Percentiles rank a stretch among this genome's conserved stretches.
phyloP scores from a whole-genome alignment of 2,113 vertebrate species.

The Menura novaehollandiae region DNA sequence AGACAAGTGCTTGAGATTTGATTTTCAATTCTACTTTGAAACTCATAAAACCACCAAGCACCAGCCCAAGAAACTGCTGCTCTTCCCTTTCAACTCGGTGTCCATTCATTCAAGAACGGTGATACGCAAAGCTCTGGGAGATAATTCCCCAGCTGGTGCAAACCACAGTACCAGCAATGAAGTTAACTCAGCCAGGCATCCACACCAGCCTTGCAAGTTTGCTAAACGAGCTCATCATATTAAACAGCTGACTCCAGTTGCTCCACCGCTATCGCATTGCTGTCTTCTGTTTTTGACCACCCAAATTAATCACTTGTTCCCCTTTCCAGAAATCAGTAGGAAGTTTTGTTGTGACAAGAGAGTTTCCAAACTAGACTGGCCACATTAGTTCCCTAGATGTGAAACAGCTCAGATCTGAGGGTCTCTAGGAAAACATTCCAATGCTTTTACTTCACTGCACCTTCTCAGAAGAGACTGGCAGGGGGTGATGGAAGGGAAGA shows the following conservation, averaged over 20 bases:
- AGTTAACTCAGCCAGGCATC: background rate
- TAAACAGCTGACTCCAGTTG: background rate
- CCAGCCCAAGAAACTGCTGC: background rate
- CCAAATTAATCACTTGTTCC: background rate
- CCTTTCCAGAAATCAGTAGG: background rate
- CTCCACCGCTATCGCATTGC: background rate
- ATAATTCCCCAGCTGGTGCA: background rate
- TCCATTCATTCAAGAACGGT: background rate
- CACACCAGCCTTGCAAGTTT: background rate
- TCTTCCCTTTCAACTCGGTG: background rate
- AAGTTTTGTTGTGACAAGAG: background rate
- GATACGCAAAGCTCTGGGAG: background rate
- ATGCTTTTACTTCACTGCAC: background rate
- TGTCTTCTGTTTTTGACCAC: background rate
- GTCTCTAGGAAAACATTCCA: background rate
- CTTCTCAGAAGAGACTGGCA: background rate
- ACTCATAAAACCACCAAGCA: background rate
- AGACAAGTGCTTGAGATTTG: background rate
- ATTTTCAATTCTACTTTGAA: constrained; percentile 51
- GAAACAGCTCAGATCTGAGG: background rate
- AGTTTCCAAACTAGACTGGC: background rate
- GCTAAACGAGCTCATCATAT: background rate
- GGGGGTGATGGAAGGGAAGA: background rate
- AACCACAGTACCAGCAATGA: background rate
- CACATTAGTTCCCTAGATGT: background rate